Evolutionary conservation across 2,888 invertebrate species (phyloP).

Genomic region (Anorthoa munda): DNA sequence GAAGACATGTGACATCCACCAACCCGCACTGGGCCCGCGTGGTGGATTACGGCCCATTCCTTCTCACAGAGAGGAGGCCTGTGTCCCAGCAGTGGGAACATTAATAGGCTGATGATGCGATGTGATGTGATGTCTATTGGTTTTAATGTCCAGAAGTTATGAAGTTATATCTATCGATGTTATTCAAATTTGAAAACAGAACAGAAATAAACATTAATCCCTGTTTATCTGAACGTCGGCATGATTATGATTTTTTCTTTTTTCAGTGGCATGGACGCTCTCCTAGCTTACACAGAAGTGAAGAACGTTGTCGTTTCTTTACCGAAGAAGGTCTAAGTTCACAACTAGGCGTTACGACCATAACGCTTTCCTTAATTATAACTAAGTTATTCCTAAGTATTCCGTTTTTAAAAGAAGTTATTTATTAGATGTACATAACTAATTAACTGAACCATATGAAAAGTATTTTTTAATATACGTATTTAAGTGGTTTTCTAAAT

Average conservation of each 20-base stretch:
- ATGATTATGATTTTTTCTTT: background rate
- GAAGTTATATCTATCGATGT: too few species aligned
- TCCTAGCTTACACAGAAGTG: conserved; percentile 93
- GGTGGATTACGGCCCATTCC: too few species aligned
- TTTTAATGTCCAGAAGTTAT: too few species aligned
- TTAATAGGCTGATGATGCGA: too few species aligned
- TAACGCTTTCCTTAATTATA: background rate
- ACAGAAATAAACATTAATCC: too few species aligned
- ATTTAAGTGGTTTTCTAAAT: background rate
- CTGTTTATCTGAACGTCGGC: too few species aligned
- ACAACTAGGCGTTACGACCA: background rate
- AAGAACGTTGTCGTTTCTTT: conserved; percentile 92
- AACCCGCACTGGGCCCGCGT: too few species aligned
- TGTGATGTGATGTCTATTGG: too few species aligned
- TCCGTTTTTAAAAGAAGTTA: background rate
- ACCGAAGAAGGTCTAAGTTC: conserved; percentile 76
- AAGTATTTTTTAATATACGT: background rate
- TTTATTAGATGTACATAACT: background rate
- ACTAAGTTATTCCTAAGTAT: conserved; percentile 7
- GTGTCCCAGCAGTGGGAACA: too few species aligned
- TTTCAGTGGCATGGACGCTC: conserved; percentile 92
- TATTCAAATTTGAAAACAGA: too few species aligned
- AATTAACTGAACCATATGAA: background rate
- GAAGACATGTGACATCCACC: too few species aligned
- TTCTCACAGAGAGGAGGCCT: too few species aligned